Percentiles rank a stretch among this genome's conserved stretches.
Evolutionary conservation across 1,140 invertebrate genomes (phyloP).

Genomic region (Triops cancriformis): DNA sequence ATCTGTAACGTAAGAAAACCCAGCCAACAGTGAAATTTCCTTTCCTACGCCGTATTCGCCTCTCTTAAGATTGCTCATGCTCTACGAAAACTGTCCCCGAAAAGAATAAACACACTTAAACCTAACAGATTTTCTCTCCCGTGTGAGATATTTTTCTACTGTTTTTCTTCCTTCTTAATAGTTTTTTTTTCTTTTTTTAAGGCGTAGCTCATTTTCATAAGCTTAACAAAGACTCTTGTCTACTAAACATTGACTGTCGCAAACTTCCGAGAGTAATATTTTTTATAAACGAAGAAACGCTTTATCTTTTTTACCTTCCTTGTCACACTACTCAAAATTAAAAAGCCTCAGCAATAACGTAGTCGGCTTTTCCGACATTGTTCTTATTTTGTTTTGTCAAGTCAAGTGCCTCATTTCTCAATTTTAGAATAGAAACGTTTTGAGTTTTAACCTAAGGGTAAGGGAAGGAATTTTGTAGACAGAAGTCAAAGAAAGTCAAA

Average conservation of each 20-base stretch:
- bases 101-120: neutral
- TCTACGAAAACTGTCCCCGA: neutral
- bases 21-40: neutral
- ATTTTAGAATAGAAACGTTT: no score
- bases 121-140: no score
- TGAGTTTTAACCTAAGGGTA: neutral
- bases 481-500: no score
- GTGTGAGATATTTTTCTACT: neutral
- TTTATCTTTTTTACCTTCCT: neutral
- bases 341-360: neutral
- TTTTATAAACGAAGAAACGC: neutral
- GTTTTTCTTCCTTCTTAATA: neutral
- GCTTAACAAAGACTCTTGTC: neutral
- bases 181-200: neutral
- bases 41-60: neutral
- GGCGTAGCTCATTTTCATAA: neutral
- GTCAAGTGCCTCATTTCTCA: neutral
- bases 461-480: neutral
- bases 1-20: slow-evolving; percentile 51
- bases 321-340: neutral
- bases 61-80: neutral
- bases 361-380: slow-evolving; percentile 4
- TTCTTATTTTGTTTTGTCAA: neutral
- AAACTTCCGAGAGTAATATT: neutral
- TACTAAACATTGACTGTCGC: neutral